phyloP scores from a whole-genome alignment of 1,140 invertebrate species.

The Vollenhovia emeryi region DNA sequence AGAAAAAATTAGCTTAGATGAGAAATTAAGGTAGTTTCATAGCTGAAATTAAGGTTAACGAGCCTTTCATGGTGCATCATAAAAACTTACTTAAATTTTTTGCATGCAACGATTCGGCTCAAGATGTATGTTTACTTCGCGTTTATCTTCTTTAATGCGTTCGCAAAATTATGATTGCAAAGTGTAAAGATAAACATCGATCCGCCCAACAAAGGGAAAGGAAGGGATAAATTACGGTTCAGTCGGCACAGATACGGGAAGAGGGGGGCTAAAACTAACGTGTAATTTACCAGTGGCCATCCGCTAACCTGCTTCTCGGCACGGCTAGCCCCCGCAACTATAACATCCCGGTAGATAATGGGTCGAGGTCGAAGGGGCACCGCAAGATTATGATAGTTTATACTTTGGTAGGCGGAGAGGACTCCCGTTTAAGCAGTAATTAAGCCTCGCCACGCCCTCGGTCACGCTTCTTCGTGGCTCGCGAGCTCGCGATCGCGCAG shows the following conservation, averaged over 20 bases:
- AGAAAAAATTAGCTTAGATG: not conserved
- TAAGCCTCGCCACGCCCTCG: conserved; percentile 82
- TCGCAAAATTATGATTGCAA: not conserved
- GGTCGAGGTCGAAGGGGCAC: conserved; percentile 65
- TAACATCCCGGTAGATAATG: conserved; percentile 65
- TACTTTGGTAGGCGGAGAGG: conserved; percentile 83
- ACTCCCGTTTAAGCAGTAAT: conserved; percentile 85
- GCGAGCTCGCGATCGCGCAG: conserved; percentile 32
- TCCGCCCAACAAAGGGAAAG: not conserved
- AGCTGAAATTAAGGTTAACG: not conserved
- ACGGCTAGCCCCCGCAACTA: conserved; percentile 69
- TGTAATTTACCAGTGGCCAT: conserved; percentile 84
- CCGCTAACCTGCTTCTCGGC: conserved; percentile 72
- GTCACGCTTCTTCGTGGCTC: conserved; percentile 77
- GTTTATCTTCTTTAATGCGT: not conserved
- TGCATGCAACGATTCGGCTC: not conserved
- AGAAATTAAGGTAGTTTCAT: conserved; percentile 7
- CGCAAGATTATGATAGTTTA: conserved; percentile 82
- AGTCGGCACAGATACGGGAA: conserved; percentile 56
- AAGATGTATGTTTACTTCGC: not conserved
- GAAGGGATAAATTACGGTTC: conserved; percentile 77
- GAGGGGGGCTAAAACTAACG: conserved; percentile 80
- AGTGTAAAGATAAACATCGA: not conserved
- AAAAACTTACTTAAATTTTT: not conserved
- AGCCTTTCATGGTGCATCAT: not conserved